Conservation (phyloP, 2,113 vertebrate genomes). For the Chunga burmeisteri region DNA sequence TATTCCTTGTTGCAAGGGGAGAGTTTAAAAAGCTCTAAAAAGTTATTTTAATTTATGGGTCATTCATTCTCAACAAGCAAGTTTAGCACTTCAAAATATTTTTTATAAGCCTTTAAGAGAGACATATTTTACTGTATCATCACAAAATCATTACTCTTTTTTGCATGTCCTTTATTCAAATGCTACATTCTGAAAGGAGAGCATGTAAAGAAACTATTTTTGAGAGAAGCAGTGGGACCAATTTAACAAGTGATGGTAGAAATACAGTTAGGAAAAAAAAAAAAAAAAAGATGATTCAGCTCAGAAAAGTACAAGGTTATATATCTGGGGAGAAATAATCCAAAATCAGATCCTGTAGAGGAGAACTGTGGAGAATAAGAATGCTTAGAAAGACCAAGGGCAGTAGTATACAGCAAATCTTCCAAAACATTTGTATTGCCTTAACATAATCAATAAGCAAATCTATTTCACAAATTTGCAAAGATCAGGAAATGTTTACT, state of each 20-base stretch:
- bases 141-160: not conserved
- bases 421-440: not conserved
- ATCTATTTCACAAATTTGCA: not conserved
- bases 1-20: not conserved
- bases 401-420: not conserved
- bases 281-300: not conserved
- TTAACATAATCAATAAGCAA: not conserved
- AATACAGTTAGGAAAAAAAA: not conserved
- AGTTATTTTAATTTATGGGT: not conserved
- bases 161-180: not conserved
- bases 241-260: conserved; percentile 8
- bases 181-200: not conserved
- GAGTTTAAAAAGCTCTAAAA: not conserved
- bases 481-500: not conserved
- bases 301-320: not conserved
- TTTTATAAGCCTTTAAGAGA: not conserved
- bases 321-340: not conserved
- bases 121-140: not conserved
- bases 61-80: not conserved
- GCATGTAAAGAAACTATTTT: not conserved
- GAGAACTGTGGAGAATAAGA: not conserved
- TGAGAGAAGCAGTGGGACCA: conserved; percentile 7
- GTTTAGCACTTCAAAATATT: not conserved
- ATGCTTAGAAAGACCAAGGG: not conserved
- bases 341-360: not conserved